Base-by-base conservation (phyloP, 37 sponge, comb jelly and placozoan species). In the Amphimedon queenslandica region DNA sequence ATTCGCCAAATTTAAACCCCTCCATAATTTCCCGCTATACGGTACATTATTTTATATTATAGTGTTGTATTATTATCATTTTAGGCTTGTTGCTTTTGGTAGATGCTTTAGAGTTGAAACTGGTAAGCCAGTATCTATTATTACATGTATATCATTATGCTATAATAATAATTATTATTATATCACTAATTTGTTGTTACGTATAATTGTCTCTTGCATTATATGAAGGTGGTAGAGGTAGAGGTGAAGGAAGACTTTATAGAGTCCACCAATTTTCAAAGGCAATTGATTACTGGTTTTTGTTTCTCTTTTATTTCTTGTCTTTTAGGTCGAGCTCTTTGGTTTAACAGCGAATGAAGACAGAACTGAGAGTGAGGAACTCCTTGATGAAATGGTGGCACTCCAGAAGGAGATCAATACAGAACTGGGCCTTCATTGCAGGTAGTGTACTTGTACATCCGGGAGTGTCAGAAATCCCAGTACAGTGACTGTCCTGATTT, bases 241-340 rank as follows among this genome's bases (percentile, higher is more conserved):
- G 53, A 47, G 53, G 8, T 47, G 13, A 47, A 1, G 68, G 68
- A 30, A 84, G 88, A 2, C 70, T 90, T 4, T 90, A 90, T 47
- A 66, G 91, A 18, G 79, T 90, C 1, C 87, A 90, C 63, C 91
- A 90, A 77, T 90, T 90, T 65, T 81, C 82, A 30, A 90, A 90
- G 60, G 87, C 84, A 60, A 31, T 40, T 25, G 3, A 25, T 8
- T 3, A 57, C 1, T 24, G 3, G 23, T 25, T n/a, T n/a, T n/a
- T n/a, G n/a, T n/a, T n/a, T n/a, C n/a, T n/a, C n/a, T n/a, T 8
- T 34, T 34, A 25, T 29, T 18, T 37, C n/a, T 3, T 60, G 13
- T 36, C 8, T 38, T 32, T 11, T 11, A 77, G 77, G 77, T 78
- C n/a, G 91, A 90, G 75, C 71, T 90, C 37, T 90, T 90, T 77